Percentiles rank a stretch among this genome's conserved stretches.
Conservation (phyloP, 2,888 invertebrate genomes). For the Branchellion lobata region DNA sequence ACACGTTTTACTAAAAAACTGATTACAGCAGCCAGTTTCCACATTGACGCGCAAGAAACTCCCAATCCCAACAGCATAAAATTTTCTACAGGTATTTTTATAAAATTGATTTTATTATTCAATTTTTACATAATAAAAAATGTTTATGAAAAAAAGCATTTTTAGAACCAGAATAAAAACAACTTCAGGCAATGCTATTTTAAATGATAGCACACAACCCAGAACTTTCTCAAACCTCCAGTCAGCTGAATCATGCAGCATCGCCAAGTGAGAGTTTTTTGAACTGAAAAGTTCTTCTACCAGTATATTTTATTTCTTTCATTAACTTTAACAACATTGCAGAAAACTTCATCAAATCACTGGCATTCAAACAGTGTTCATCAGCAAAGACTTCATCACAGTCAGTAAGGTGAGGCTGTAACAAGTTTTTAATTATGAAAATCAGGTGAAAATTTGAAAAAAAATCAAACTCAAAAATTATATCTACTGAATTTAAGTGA, state of each 20-base stretch:
- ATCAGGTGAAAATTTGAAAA: too few relatives aligned
- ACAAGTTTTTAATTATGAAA: too few relatives aligned
- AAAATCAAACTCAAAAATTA: too few relatives aligned
- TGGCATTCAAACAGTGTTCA: conserved; percentile 90
- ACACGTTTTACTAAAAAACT: background rate
- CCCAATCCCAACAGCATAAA: conserved; percentile 97
- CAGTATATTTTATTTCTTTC: background rate
- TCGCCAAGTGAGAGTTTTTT: conserved; percentile 8
- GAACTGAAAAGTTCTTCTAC: background rate
- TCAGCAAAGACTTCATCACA: conserved; percentile 92
- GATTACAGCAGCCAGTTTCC: conserved; percentile 62
- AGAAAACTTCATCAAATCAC: conserved; percentile 86
- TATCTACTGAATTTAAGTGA: background rate
- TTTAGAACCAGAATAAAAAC: too few relatives aligned
- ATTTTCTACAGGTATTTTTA: conserved; percentile 65
- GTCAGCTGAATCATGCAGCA: background rate
- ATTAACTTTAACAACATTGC: conserved; percentile 48
- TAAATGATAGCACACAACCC: conserved; percentile 6
- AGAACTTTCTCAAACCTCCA: conserved; percentile 6
- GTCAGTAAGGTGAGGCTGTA: conserved; percentile 79
- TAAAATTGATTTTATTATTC: background rate
- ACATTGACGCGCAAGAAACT: conserved; percentile 96
- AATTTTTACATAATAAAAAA: background rate
- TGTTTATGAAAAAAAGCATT: background rate
- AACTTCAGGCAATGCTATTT: background rate